phyloP scores from a whole-genome alignment of 2,113 vertebrate species.

The Corynorhinus townsendii region DNA sequence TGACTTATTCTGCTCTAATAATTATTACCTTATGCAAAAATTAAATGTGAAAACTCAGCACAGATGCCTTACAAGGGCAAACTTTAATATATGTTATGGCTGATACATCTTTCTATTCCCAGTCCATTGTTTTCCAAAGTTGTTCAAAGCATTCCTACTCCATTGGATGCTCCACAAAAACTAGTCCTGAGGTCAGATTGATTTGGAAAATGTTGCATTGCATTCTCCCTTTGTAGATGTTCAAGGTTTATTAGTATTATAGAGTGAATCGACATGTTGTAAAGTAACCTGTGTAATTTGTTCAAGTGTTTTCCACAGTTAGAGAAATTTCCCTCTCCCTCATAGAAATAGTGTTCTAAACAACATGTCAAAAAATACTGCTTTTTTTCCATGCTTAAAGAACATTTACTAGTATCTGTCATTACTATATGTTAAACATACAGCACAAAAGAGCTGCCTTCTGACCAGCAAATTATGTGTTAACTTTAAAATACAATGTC shows the following conservation, averaged over 20 bases:
- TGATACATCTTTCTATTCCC: background rate
- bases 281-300: background rate
- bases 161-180: background rate
- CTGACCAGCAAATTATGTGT: background rate
- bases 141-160: background rate
- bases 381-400: background rate
- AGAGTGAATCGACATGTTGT: background rate
- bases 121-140: background rate
- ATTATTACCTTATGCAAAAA: background rate
- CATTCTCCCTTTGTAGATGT: background rate
- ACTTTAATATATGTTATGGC: background rate
- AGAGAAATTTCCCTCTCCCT: background rate
- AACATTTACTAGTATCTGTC: background rate
- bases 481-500: constrained; percentile 14
- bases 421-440: background rate
- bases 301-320: background rate
- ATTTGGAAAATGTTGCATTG: background rate
- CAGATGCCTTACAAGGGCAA: background rate
- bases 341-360: background rate
- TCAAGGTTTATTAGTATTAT: background rate
- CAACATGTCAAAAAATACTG: background rate
- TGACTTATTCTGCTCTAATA: background rate
- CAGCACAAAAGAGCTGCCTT: background rate
- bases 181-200: background rate
- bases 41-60: background rate